Base-by-base conservation (phyloP, 2,888 invertebrate genomes). In the Autographa pulchrina region DNA sequence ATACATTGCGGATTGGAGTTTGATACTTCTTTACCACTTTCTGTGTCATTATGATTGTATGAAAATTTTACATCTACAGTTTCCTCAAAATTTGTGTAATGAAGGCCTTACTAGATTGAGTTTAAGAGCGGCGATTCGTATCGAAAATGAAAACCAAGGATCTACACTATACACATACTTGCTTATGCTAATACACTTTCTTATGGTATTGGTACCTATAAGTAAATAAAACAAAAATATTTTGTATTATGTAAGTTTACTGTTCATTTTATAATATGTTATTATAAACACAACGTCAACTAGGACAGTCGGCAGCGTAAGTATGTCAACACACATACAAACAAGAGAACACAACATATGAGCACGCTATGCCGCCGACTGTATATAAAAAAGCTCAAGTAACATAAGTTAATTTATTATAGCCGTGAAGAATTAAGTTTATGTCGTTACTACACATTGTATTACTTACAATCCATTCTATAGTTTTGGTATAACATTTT, bases 231-330 rank as follows among this genome's bases (percentile, higher is more conserved):
- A 93, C 89, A 78, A 88, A 75, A 76, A 75, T 71, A 69, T 32
- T 48, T 48, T 92, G 92, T 93, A 94, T 95, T 95, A 95, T 94
- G 93, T 93, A 94, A 92, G 95, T 96, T 93, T 84, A 84, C 84
- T 84, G 92, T 95, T 94, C 93, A 94, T 87, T 86, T 91, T 94
- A 95, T 95, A 96, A 94, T 94, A 94, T 95, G 95, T 96, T 95
- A 95, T 95, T 93, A 94, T 93, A 95, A 95, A 94, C 93, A 94
- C 94, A 95, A 92, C 88, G 91, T 92, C 91, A 92, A 92, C 91
- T 92, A 89, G 90, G 88, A 89, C 89, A 90, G 89, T 85, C 90
- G 86, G 81, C 88, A 80, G 85, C 86, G 77, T 85, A 83, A 84
- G 83, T 87, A 84, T 85, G 86, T 85, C 82, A 81, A 82, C 81